Evolutionary conservation across 2,888 invertebrate genomes (phyloP).

Genomic region (Megamerina dolium): DNA sequence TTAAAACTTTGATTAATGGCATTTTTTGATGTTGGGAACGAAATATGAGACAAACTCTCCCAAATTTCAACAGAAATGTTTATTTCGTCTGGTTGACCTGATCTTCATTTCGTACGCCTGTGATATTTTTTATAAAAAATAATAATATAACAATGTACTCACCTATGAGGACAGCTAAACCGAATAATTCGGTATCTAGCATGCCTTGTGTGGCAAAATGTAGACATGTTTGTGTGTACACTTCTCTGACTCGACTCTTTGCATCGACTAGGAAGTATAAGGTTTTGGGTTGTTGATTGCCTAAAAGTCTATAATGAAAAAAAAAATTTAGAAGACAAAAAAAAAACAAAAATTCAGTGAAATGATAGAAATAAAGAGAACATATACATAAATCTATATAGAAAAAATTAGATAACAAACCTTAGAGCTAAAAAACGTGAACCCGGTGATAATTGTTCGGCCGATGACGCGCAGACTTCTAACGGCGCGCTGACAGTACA

Average conservation of each 20-base stretch:
- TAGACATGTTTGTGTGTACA: slow-evolving; percentile 73
- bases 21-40: no score
- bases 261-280: slow-evolving; percentile 59
- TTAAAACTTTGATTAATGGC: no score
- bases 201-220: slow-evolving; percentile 74
- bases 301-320: slow-evolving; percentile 40
- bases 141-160: no score
- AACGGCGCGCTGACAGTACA: slow-evolving; percentile 76
- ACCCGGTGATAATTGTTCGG: slow-evolving; percentile 54
- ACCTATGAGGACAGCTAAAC: slow-evolving; percentile 75
- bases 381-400: slow-evolving; percentile 1
- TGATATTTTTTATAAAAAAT: no score
- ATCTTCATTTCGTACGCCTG: no score
- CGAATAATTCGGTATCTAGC: slow-evolving; percentile 77
- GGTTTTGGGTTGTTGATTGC: slow-evolving; percentile 50
- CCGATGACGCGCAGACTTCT: slow-evolving; percentile 67
- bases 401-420: slow-evolving; percentile 23
- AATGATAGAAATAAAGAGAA: background rate
- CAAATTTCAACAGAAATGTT: no score
- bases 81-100: no score
- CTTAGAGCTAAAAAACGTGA: slow-evolving; percentile 58
- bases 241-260: slow-evolving; percentile 74
- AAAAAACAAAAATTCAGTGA: background rate
- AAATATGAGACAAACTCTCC: no score
- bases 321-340: no score